Base-by-base conservation (phyloP, 2,113 vertebrate species). In the Casuarius casuarius region DNA sequence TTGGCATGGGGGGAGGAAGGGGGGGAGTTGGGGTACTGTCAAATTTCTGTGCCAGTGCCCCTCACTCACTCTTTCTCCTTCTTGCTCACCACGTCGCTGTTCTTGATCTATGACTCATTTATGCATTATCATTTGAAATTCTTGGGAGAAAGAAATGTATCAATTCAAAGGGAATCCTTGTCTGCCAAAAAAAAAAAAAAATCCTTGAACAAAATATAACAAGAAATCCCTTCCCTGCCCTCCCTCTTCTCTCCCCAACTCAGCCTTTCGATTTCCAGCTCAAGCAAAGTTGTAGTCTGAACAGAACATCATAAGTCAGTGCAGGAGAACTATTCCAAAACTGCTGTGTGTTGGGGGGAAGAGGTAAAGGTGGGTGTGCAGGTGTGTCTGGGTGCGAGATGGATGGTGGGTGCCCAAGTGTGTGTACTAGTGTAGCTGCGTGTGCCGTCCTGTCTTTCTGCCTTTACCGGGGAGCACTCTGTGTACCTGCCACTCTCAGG, bases 1-100 rank as follows among this genome's bases (percentile, higher is more conserved):
- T 99, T 98, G 98, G 99, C 98, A 96, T 99, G 98, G 99, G 98
- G 97, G 92, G 96, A 97, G 90, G 92, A 83, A 94, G 83, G 96
- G 95, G 95, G 97, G 93, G 95, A 95, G 95, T 88, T 97, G 97
- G 96, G 97, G 98, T 97, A 95, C 97, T 98, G 97, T 98, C 98
- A 98, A 98, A 97, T 97, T 97, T 97, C 95, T 97, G 95, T 96
- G 97, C 98, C 98, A 97, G 95, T 97, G 98, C 97, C 97, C 98
- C 98, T 97, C 95, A 94, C 95, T 96, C 95, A 80, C 40, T 89
- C 96, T 91, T 95, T 94, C 95, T 95, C 93, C 84, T 96, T 93
- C 96, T 94, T 97, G 92, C 92, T 97, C 92, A 92, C 97, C 97
- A 97, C 10, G 56, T 97, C 7, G 87, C 93, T 71, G 89, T 95